These are phyloP conservation scores for Spialia ferax DNA, from an alignment of 2,888 invertebrate genomes.

Conservation along the genomic window DNA sequence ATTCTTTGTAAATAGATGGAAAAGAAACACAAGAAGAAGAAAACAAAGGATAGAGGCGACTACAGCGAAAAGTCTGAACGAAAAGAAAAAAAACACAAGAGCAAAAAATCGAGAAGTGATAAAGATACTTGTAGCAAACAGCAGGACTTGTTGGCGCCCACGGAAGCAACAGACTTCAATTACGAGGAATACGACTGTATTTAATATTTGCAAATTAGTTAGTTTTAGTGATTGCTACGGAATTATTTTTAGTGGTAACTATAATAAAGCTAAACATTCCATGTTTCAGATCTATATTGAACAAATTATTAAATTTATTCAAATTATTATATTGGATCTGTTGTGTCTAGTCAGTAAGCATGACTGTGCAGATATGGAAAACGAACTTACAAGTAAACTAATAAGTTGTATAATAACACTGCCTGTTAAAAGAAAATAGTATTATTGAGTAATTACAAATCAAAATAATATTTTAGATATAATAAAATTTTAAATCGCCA, in stretches of 20 bases:
- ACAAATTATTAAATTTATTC: neutral
- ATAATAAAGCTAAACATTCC: neutral
- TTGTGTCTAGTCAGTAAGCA: slow-evolving; percentile 5
- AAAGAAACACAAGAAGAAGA: slow-evolving; percentile 85
- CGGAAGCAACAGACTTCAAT: slow-evolving; percentile 56
- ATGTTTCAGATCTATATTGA: neutral
- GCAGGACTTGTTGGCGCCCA: slow-evolving; percentile 75
- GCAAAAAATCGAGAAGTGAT: slow-evolving; percentile 80
- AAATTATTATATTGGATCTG: slow-evolving; percentile 2
- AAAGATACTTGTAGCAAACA: slow-evolving; percentile 78
- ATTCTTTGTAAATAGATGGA: slow-evolving; percentile 65
- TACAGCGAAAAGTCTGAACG: slow-evolving; percentile 79
- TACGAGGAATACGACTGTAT: slow-evolving; percentile 79
- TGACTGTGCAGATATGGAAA: neutral
- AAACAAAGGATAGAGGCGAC: slow-evolving; percentile 83
- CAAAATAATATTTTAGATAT: neutral
- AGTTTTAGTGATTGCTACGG: neutral
- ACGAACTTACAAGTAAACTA: neutral
- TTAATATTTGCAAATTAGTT: slow-evolving; percentile 50
- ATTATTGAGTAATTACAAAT: neutral
- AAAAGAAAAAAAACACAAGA: slow-evolving; percentile 86
- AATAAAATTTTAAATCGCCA: neutral
- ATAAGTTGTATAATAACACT: neutral
- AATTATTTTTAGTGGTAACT: neutral
- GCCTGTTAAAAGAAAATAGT: neutral